phyloP scores from a whole-genome alignment of 2,113 vertebrate species.

The Pelodiscus sinensis region DNA sequence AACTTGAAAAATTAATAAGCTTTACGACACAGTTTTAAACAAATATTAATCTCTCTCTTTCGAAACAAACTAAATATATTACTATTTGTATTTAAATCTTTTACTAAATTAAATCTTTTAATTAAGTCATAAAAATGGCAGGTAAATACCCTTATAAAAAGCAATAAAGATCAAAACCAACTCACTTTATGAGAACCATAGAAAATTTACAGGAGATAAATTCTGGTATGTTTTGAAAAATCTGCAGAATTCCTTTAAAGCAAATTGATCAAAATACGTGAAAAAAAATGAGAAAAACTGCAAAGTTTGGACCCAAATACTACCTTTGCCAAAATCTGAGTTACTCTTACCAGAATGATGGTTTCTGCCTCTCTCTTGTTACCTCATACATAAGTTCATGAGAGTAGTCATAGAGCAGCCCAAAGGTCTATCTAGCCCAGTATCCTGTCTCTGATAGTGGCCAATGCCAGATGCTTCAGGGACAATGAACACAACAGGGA shows the following conservation, averaged over 20 bases:
- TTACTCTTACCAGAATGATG: background rate
- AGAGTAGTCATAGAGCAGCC: too few species aligned
- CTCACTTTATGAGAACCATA: background rate
- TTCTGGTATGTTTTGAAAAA: background rate
- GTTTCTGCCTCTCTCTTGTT: background rate
- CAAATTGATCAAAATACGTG: background rate
- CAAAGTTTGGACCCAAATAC: background rate
- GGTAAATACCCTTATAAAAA: background rate
- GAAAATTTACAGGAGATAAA: background rate
- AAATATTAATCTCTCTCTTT: conserved; percentile 10
- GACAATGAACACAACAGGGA: too few species aligned
- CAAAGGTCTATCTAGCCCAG: too few species aligned
- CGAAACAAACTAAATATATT: background rate
- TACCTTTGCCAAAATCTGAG: background rate
- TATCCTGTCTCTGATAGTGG: too few species aligned
- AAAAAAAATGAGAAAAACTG: background rate
- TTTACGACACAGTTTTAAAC: conserved; percentile 10
- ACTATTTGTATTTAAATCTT: background rate
- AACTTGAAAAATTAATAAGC: background rate
- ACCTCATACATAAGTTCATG: too few species aligned
- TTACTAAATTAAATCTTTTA: background rate
- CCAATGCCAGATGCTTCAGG: too few species aligned
- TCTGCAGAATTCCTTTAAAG: background rate
- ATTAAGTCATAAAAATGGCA: background rate
- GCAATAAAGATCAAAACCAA: background rate